Conservation (phyloP, 2,113 vertebrate species). For the Maylandia zebra region DNA sequence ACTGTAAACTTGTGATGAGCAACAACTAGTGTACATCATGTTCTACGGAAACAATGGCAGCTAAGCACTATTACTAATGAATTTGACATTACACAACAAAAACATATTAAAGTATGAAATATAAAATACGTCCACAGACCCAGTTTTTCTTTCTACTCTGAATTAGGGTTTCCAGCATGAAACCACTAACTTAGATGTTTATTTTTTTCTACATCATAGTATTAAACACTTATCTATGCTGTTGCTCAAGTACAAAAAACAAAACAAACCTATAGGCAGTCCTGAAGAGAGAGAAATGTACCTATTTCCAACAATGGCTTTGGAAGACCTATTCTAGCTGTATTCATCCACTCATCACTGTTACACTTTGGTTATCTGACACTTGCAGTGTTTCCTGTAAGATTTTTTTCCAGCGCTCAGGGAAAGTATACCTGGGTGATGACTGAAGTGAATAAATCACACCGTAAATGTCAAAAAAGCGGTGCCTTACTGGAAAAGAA, state of each 20-base stretch:
- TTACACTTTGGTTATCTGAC: constrained; percentile 30
- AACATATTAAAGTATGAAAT: constrained; percentile 22
- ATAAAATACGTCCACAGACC: not conserved
- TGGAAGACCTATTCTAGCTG: constrained; percentile 14
- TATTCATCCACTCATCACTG: constrained; percentile 2
- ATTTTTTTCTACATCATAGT: not conserved
- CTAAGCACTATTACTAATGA: not conserved
- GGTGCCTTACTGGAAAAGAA: not conserved
- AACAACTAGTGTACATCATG: not conserved
- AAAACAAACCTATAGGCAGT: not conserved
- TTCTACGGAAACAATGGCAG: not conserved
- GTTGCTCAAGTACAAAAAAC: not conserved
- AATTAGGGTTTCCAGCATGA: not conserved
- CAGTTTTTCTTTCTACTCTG: not conserved
- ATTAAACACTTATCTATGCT: not conserved
- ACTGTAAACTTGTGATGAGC: constrained; percentile 15
- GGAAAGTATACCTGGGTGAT: not conserved
- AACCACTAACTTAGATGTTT: not conserved
- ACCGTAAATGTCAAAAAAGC: not conserved
- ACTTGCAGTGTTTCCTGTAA: not conserved
- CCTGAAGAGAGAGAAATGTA: not conserved
- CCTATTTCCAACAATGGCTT: not conserved
- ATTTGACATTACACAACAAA: not conserved
- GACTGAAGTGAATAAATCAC: not conserved
- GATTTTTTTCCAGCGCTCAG: not conserved